Base-by-base conservation (phyloP, 1,140 invertebrate species). In the Drosophila pandora region DNA sequence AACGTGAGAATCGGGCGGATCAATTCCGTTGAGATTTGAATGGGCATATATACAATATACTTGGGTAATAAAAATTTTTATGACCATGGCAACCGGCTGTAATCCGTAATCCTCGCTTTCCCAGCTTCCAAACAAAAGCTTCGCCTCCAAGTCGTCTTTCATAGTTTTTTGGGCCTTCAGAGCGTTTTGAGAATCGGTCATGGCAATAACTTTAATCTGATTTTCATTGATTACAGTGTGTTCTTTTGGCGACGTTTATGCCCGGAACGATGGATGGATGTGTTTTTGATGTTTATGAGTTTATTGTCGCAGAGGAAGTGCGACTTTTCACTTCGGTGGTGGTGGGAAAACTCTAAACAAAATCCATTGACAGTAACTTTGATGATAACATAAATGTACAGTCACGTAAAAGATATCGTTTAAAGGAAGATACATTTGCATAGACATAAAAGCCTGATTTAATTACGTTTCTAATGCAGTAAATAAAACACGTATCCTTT, bases 61-160 rank as follows among this genome's bases (percentile, higher is more conserved):
- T 65, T 47, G 30, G 34, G 47, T 64, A 69, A 69, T 69, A 69
- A 69, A 69, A 69, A 69, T 69, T 43, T 69, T 69, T 69, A 69
- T 56, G 34, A 34, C 65, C 52, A 10, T 69, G 65, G 63, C 52
- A 69, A 69, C 63, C 50, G 65, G 52, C 65, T 57, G 65, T 69
- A 69, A 69, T 69, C 65, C 64, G 41, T 67, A 67, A 67, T 67
- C 63, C 59, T 23, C 59, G 37, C 59, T 37, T 37, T 37, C 54
- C 21, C 7, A 23, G 13, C 43, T 28, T 47, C 21, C 50, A 49
- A 55, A 69, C 65, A 69, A 69, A 69, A 69, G 65, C 65, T 69
- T 67, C 4, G 41, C 41, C n/a, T 2, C 12, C 12, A 39, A 61
- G 56, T 65, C 43, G n/a, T 45, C 30, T 13, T 54, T 64, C 22